Conservation (phyloP, 2,888 invertebrate species). For the Ophion ventricosus region DNA sequence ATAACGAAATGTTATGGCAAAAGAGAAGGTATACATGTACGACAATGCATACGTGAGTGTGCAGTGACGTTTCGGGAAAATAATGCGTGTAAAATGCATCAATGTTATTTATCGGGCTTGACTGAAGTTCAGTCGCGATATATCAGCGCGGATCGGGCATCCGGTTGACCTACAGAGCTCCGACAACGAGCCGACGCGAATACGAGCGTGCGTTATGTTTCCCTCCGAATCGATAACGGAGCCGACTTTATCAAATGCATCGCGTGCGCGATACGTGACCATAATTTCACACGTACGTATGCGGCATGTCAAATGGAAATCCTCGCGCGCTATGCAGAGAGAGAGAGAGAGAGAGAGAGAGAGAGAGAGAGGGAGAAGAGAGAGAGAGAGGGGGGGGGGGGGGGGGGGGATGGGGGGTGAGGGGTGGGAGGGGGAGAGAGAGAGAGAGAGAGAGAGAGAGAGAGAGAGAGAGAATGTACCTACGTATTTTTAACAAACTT, state of each 20-base stretch:
- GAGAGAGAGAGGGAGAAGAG: no score
- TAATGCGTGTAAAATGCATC: conserved; percentile 45
- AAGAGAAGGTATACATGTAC: not conserved
- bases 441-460: no score
- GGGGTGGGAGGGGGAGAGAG: no score
- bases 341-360: no score
- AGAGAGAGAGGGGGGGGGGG: no score
- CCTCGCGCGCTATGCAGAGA: not conserved
- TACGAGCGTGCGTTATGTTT: conserved; percentile 22
- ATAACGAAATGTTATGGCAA: not conserved
- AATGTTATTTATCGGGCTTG: conserved; percentile 56
- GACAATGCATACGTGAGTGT: not conserved
- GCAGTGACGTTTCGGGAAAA: conserved; percentile 9
- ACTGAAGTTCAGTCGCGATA: conserved; percentile 46
- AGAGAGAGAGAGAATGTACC: no score
- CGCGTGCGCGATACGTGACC: conserved; percentile 45
- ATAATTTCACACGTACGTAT: conserved; percentile 44
- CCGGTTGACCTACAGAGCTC: conserved; percentile 45
- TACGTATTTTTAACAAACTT: no score
- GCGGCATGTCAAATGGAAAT: not conserved
- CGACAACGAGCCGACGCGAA: not conserved
- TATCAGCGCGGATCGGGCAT: conserved; percentile 45
- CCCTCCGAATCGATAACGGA: conserved; percentile 51
- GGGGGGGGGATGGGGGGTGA: no score
- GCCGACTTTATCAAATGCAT: conserved; percentile 50